Conservation (phyloP, 2,888 invertebrate species). For the Argyresthia albistria region DNA sequence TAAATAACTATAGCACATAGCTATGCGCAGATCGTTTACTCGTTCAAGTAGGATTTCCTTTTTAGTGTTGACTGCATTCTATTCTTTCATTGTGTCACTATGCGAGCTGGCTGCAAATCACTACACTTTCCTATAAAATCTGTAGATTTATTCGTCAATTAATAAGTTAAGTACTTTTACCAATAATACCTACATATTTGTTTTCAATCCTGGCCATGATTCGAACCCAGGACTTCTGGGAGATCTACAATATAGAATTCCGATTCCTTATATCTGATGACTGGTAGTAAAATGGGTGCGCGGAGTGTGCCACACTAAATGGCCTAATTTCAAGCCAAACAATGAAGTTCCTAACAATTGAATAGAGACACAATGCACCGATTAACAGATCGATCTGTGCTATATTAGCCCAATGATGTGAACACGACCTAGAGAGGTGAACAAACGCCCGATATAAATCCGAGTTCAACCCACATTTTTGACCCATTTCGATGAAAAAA, state of each 20-base stretch:
- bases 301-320: no score
- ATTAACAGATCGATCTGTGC: neutral
- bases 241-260: no score
- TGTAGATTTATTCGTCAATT: no score
- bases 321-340: no score
- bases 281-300: no score
- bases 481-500: slow-evolving; percentile 49
- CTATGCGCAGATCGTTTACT: slow-evolving; percentile 31
- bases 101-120: slow-evolving; percentile 25
- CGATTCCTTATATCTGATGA: no score
- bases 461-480: slow-evolving; percentile 60
- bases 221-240: no score
- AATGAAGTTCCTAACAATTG: no score
- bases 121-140: no score
- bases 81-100: slow-evolving; percentile 59
- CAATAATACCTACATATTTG: no score
- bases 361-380: neutral
- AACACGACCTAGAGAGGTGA: slow-evolving; percentile 60
- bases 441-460: slow-evolving; percentile 49
- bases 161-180: no score
- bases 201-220: no score
- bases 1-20: slow-evolving; percentile 19
- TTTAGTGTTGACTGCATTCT: slow-evolving; percentile 46
- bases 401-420: slow-evolving; percentile 3
- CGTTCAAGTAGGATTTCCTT: slow-evolving; percentile 67